These are phyloP conservation scores for Sminthurides aquaticus DNA, from an alignment of 2,888 invertebrate species.

Conservation along the genomic window DNA sequence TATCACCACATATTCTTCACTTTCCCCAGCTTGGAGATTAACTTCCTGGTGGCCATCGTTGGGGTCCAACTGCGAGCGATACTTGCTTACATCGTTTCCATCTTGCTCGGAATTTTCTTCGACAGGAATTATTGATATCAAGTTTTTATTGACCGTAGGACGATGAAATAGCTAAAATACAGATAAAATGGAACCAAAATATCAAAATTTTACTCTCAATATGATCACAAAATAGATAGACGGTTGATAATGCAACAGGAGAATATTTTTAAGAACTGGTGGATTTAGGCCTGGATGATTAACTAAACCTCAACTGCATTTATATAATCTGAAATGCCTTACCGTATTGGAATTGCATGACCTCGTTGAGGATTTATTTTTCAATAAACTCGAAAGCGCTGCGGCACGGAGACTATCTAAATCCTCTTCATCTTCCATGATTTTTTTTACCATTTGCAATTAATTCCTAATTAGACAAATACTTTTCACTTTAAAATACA, in stretches of 20 bases:
- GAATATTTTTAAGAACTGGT: no score
- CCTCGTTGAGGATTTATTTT: constrained; percentile 23
- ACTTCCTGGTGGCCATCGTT: not conserved
- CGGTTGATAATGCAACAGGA: no score
- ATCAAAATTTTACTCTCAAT: no score
- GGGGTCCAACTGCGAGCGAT: not conserved
- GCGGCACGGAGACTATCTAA: constrained; percentile 35
- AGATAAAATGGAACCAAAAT: no score
- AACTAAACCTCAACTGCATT: no score
- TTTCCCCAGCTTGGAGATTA: constrained; percentile 4
- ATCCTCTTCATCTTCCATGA: constrained; percentile 29
- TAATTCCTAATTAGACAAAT: no score
- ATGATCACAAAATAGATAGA: no score
- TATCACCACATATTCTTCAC: constrained; percentile 32
- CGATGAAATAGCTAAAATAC: constrained; percentile 23
- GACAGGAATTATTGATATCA: constrained; percentile 27
- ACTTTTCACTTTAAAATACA: no score
- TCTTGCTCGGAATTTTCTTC: constrained; percentile 9
- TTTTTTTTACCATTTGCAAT: not conserved
- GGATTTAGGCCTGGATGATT: no score
- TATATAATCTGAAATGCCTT: no score
- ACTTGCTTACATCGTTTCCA: not conserved
- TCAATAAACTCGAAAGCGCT: constrained; percentile 31
- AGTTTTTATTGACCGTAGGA: constrained; percentile 21
- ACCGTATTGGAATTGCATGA: constrained; percentile 26